A percentile compares a stretch with the other conserved stretches of the same genome.
These are phyloP conservation scores for Steinernema khuongi DNA, from an alignment of 1,140 invertebrate genomes.

Conservation along the genomic window DNA sequence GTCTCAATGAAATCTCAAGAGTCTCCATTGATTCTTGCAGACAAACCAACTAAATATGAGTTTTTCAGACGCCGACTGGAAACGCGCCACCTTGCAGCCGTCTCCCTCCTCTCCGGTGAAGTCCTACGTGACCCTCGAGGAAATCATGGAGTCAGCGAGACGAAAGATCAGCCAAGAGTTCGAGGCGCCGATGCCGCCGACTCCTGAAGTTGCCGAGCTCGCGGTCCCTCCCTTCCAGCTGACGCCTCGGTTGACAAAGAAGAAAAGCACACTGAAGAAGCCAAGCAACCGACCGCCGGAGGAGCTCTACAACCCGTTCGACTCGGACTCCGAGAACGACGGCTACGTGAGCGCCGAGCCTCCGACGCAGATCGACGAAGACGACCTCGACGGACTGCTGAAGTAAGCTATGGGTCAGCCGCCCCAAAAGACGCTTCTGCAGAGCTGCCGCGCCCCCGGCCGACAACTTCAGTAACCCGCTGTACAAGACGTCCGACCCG, in stretches of 20 bases:
- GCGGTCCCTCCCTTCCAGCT: background rate
- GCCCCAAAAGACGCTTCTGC: background rate
- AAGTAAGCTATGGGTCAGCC: background rate
- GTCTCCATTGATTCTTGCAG: too few relatives aligned
- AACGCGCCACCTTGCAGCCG: background rate
- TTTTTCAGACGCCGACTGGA: background rate
- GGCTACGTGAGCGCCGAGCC: background rate
- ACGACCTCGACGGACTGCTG: background rate
- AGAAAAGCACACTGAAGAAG: background rate
- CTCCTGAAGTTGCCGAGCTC: background rate
- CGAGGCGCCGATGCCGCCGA: constrained; percentile 7
- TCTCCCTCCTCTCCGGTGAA: background rate
- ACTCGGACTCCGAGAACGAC: background rate
- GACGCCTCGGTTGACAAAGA: background rate
- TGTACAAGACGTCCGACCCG: background rate
- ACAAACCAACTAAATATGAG: too few relatives aligned
- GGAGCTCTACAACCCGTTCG: background rate
- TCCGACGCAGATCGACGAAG: background rate
- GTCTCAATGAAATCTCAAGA: too few relatives aligned
- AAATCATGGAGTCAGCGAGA: constrained; percentile 6
- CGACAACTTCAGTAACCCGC: constrained; percentile 4
- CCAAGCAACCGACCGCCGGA: background rate
- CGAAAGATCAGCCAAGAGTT: constrained; percentile 1
- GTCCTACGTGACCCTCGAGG: background rate
- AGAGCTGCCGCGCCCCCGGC: background rate